Conservation (phyloP, 2,113 vertebrate species). For the Eurystomus gularis region DNA sequence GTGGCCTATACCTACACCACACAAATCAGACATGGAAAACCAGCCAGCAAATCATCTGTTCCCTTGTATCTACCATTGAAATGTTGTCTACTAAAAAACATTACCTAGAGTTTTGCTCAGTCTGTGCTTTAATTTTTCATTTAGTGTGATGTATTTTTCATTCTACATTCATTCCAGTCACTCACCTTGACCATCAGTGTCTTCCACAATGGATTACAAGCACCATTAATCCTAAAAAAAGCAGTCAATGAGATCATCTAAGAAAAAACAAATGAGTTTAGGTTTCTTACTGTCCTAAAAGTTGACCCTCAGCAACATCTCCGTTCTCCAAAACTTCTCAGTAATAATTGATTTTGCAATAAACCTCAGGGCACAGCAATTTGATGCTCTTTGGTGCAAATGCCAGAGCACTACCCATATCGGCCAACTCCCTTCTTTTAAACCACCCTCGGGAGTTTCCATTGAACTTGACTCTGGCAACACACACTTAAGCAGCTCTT, state of each 20-base stretch:
- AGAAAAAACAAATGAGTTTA: background rate
- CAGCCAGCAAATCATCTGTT: background rate
- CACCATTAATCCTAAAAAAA: background rate
- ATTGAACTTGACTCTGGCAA: background rate
- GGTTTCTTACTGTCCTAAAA: background rate
- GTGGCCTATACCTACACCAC: background rate
- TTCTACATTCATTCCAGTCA: background rate
- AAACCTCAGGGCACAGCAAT: background rate
- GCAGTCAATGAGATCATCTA: background rate
- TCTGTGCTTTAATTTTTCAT: background rate
- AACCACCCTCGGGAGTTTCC: background rate
- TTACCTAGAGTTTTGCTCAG: background rate
- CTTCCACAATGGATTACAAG: background rate
- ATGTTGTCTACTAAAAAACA: background rate
- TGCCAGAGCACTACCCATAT: background rate
- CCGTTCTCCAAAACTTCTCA: background rate
- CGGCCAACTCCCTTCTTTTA: background rate
- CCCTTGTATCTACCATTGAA: background rate
- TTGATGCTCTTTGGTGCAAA: slow-evolving; percentile 1
- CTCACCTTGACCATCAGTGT: background rate
- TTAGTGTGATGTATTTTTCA: background rate
- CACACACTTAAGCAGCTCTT: background rate
- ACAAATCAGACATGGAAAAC: background rate
- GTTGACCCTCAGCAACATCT: background rate
- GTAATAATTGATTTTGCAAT: slow-evolving; percentile 40